Evolutionary conservation across 2,113 vertebrate species (phyloP).

Genomic region (Apeltes quadracus): DNA sequence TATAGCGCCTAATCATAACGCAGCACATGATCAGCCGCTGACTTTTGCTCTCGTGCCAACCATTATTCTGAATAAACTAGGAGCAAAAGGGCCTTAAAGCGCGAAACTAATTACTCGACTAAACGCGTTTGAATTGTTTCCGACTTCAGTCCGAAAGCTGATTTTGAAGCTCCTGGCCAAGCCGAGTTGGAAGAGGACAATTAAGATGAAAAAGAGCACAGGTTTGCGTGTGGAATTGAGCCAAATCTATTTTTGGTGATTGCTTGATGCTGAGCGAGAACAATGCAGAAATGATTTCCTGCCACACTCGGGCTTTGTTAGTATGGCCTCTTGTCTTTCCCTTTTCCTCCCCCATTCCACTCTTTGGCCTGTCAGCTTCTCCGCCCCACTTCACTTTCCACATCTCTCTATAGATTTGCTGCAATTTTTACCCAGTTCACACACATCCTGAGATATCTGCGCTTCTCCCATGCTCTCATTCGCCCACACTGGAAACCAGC

Average conservation of each 20-base stretch:
- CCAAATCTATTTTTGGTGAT: background rate
- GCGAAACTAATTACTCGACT: background rate
- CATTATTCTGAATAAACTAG: background rate
- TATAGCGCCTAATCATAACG: constrained; percentile 42
- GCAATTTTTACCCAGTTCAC: constrained; percentile 37
- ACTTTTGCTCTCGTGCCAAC: background rate
- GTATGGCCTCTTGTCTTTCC: constrained; percentile 4
- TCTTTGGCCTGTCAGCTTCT: background rate
- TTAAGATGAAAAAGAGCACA: background rate
- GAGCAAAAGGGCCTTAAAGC: background rate
- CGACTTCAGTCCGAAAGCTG: background rate
- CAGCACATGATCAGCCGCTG: constrained; percentile 23
- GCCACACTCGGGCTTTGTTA: background rate
- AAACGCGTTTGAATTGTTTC: background rate
- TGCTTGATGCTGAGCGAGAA: background rate
- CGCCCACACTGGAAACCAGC: constrained; percentile 56
- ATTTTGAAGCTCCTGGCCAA: background rate
- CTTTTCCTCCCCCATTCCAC: background rate
- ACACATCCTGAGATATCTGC: constrained; percentile 40
- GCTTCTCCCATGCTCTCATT: constrained; percentile 46
- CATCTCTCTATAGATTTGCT: constrained; percentile 26
- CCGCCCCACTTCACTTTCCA: constrained; percentile 10
- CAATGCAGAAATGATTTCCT: background rate
- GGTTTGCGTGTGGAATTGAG: background rate
- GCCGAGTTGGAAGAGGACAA: background rate